Evolutionary conservation across 2,113 vertebrate genomes (phyloP).

Genomic region (Zosterops japonicus): DNA sequence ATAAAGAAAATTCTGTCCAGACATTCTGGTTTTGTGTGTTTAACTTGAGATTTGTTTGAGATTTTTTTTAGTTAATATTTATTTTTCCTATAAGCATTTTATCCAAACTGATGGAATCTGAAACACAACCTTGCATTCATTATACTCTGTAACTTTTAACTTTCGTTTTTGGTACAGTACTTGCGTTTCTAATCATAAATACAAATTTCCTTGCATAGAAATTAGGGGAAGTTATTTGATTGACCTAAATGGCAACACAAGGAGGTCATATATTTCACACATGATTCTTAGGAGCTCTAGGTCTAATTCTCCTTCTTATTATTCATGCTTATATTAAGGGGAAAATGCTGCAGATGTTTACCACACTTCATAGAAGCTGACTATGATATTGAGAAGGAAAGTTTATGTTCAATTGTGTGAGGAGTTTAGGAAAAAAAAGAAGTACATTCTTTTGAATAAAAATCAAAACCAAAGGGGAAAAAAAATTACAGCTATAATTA

Average conservation of each 20-base stretch:
- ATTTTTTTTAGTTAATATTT: not conserved
- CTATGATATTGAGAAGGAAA: not conserved
- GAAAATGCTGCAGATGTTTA: not conserved
- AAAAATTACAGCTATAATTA: not conserved
- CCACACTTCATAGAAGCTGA: not conserved
- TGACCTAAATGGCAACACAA: not conserved
- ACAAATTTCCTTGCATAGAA: not conserved
- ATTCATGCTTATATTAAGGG: not conserved
- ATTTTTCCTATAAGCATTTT: not conserved
- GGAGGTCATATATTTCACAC: not conserved
- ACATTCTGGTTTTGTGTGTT: not conserved
- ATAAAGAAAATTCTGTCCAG: not conserved
- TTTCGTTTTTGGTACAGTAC: not conserved
- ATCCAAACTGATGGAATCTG: not conserved
- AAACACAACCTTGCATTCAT: not conserved
- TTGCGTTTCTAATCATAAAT: not conserved
- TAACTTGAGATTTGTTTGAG: not conserved
- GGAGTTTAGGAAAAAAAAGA: not conserved
- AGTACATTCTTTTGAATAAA: not conserved
- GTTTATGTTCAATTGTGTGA: not conserved
- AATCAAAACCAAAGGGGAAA: not conserved
- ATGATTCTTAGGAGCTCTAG: not conserved
- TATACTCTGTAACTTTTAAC: not conserved
- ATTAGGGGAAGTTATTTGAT: not conserved
- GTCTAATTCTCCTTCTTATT: not conserved